These are phyloP conservation scores for Penaeus vannamei DNA, from an alignment of 1,140 invertebrate species.

Conservation along the genomic window DNA sequence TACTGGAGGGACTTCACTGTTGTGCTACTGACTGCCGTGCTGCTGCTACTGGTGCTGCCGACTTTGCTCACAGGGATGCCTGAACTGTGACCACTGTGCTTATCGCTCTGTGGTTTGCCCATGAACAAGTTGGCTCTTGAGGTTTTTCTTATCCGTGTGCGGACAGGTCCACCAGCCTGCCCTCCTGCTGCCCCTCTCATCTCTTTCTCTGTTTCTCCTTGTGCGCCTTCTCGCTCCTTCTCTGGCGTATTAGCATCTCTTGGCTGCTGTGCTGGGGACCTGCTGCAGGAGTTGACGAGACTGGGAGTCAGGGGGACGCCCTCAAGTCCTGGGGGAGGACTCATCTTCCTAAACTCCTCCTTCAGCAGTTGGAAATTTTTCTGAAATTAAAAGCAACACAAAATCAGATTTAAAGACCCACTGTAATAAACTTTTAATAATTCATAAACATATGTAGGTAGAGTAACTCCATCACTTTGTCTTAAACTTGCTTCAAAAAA, in stretches of 20 bases:
- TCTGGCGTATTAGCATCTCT: slow-evolving; percentile 19
- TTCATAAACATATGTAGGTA: background rate
- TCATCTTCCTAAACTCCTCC: slow-evolving; percentile 74
- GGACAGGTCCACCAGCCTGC: slow-evolving; percentile 57
- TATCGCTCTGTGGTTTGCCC: slow-evolving; percentile 45
- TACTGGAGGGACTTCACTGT: slow-evolving; percentile 39
- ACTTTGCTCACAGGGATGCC: slow-evolving; percentile 33
- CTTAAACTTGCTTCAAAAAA: no score
- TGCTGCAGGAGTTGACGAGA: slow-evolving; percentile 2
- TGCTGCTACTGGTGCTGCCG: slow-evolving; percentile 9
- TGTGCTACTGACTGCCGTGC: slow-evolving; percentile 23
- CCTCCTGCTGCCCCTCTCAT: slow-evolving; percentile 46
- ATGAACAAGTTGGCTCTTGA: slow-evolving; percentile 56
- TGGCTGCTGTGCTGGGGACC: slow-evolving; percentile 36
- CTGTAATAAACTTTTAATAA: background rate
- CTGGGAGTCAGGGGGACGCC: slow-evolving; percentile 52
- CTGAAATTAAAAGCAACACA: slow-evolving; percentile 69
- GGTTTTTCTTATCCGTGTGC: slow-evolving; percentile 53
- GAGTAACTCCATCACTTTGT: no score
- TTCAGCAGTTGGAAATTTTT: slow-evolving; percentile 73
- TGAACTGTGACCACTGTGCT: background rate
- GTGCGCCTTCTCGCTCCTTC: slow-evolving; percentile 46
- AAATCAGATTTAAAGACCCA: background rate
- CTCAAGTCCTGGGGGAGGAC: slow-evolving; percentile 71
- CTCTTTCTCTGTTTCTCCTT: slow-evolving; percentile 51